Conservation (phyloP, 2,888 invertebrate species). For the Dryadula phaetusa region DNA sequence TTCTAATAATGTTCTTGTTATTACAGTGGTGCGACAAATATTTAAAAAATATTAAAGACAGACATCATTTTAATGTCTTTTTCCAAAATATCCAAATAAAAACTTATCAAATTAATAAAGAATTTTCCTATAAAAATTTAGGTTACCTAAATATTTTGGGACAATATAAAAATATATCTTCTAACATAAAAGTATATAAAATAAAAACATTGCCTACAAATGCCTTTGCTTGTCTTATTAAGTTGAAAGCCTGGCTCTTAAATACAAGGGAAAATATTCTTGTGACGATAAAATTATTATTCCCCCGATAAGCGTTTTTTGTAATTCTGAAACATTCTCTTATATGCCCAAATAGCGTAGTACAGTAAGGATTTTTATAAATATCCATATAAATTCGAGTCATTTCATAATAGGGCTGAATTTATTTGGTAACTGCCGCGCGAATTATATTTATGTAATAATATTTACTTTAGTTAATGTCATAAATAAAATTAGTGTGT, state of each 20-base stretch:
- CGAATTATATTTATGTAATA: conserved; percentile 9
- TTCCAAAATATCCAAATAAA: no score
- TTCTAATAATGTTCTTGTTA: no score
- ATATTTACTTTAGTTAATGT: conserved; percentile 26
- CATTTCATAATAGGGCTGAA: conserved; percentile 8
- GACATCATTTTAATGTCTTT: no score
- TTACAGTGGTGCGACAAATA: no score
- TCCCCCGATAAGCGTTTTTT: conserved; percentile 44
- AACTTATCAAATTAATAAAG: no score
- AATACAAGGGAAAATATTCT: conserved; percentile 49
- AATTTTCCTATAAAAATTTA: no score
- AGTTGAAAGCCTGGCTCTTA: conserved; percentile 58
- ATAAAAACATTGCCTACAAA: conserved; percentile 48
- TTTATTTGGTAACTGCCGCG: neutral
- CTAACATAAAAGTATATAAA: conserved; percentile 26
- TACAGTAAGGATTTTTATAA: conserved; percentile 31
- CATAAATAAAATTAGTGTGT: no score
- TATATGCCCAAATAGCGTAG: conserved; percentile 20
- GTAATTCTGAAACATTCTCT: conserved; percentile 35
- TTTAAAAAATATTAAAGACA: no score
- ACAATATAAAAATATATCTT: neutral
- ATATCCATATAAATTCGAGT: neutral
- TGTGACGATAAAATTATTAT: conserved; percentile 47
- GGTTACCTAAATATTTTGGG: no score
- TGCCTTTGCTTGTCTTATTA: conserved; percentile 57